Evolutionary conservation across 2,888 invertebrate species (phyloP).

Genomic region (Lutraria lutraria): DNA sequence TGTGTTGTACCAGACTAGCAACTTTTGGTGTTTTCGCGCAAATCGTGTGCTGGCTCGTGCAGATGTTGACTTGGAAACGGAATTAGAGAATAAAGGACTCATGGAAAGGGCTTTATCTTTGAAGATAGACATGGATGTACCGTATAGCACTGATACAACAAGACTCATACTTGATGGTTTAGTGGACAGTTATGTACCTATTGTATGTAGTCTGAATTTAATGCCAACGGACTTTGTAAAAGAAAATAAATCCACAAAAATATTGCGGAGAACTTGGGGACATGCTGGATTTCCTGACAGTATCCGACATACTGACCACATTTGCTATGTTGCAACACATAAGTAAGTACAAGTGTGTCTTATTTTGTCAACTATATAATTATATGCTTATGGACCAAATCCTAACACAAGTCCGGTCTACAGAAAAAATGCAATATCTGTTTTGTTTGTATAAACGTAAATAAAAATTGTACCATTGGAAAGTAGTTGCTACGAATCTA

Average conservation of each 20-base stretch:
- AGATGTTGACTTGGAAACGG: conserved; percentile 25
- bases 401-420: too few relatives aligned
- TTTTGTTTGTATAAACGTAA: too few relatives aligned
- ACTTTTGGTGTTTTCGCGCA: conserved; percentile 45
- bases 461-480: too few relatives aligned
- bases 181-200: conserved; percentile 28
- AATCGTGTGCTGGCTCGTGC: conserved; percentile 43
- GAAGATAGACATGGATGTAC: neutral
- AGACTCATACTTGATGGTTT: conserved; percentile 41
- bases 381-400: too few relatives aligned
- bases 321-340: conserved; percentile 41
- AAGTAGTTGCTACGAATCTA: too few relatives aligned
- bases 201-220: conserved; percentile 52
- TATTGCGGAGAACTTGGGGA: conserved; percentile 50
- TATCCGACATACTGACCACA: conserved; percentile 26
- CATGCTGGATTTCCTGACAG: conserved; percentile 48
- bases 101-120: conserved; percentile 39
- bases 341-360: too few relatives aligned
- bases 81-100: conserved; percentile 34
- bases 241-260: conserved; percentile 15
- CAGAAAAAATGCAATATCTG: too few relatives aligned
- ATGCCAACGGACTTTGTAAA: conserved; percentile 26
- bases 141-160: neutral
- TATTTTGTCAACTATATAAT: too few relatives aligned
- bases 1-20: conserved; percentile 29